Base-by-base conservation (phyloP, 2,113 vertebrate species). In the Balaeniceps rex region DNA sequence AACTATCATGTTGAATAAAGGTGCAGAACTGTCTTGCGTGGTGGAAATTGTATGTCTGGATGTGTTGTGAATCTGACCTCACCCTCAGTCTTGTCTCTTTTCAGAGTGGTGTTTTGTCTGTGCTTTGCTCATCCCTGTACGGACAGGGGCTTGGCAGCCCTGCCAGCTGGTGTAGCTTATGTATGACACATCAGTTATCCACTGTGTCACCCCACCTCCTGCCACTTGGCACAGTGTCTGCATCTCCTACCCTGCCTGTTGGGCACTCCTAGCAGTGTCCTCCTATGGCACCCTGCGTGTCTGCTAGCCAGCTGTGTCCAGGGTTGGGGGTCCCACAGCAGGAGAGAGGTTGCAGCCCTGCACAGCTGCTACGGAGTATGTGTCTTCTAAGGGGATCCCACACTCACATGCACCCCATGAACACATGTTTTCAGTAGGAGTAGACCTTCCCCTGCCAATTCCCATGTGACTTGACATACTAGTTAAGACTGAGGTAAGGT, bases 231-330 rank as follows among this genome's bases (percentile, higher is more conserved):
- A 83, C 31, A 11, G 19, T 0, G 2, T 31, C 74, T 72, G 31
- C n/a, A 31, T 19, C 70, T 88, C 87, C 68, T 6, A 4, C 28
- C 33, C 68, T 46, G 55, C 65, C 31, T 26, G 65, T 42, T 82
- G 74, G 49, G 65, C 38, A 19, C 42, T 87, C 40, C 55, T 40
- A 0, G 0, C 55, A 42, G 33, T 8, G 33, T 64, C 42, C 55
- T 31, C 8, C 31, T 52, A 57, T 28, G 70, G 23, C 57, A 85
- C 22, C 22, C 42, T 23, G 31, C 0, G 0, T 25, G 31, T 31
- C 84, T 89, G 81, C 42, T 57, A 82, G 40, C 40, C 74, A 87
- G 42, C 42, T 75, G 42, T 28, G n/a, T 3, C 74, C 9, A 0
- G 61, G 65, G 5, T 4, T 66, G n/a, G 33, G 68, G 47, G 31